Percentiles rank a stretch among this genome's conserved stretches.
These are phyloP conservation scores for Drosophila tanythrix DNA, from an alignment of 2,888 invertebrate genomes.

Conservation along the genomic window DNA sequence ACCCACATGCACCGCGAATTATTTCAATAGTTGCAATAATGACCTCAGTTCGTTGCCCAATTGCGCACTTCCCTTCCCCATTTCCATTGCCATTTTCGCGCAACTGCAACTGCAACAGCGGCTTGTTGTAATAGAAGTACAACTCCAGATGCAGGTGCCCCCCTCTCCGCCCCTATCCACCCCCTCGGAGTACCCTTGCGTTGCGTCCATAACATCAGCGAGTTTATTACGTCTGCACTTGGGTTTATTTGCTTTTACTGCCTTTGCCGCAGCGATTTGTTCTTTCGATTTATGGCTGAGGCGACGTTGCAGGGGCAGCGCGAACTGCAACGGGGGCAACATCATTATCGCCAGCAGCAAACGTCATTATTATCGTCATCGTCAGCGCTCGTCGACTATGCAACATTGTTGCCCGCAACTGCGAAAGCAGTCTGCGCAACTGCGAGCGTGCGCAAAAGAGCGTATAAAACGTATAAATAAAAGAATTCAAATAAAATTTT, in stretches of 20 bases:
- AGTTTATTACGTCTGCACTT: constrained; percentile 82
- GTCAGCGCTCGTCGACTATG: constrained; percentile 39
- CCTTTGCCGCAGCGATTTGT: constrained; percentile 82
- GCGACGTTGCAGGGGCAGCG: constrained; percentile 18
- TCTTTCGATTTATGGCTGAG: constrained; percentile 78
- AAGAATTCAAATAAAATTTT: constrained; percentile 84
- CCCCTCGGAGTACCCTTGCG: background rate
- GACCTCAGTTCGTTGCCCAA: constrained; percentile 67
- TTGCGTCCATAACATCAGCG: constrained; percentile 70
- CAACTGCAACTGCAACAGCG: constrained; percentile 19
- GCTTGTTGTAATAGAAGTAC: constrained; percentile 20
- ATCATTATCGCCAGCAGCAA: constrained; percentile 39
- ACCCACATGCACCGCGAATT: constrained; percentile 69
- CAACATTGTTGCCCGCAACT: constrained; percentile 70
- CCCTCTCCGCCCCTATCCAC: background rate
- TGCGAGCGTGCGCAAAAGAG: constrained; percentile 72
- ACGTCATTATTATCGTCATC: constrained; percentile 37
- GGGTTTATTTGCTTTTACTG: constrained; percentile 81
- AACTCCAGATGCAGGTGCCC: constrained; percentile 46
- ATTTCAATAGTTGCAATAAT: constrained; percentile 77
- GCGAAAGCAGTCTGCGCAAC: constrained; percentile 24
- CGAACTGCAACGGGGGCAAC: constrained; percentile 44
- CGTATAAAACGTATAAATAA: constrained; percentile 80
- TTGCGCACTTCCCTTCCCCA: constrained; percentile 59
- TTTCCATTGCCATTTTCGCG: constrained; percentile 39